Evolutionary conservation across 2,113 vertebrate genomes (phyloP).

Genomic region (Lipophrys pholis): DNA sequence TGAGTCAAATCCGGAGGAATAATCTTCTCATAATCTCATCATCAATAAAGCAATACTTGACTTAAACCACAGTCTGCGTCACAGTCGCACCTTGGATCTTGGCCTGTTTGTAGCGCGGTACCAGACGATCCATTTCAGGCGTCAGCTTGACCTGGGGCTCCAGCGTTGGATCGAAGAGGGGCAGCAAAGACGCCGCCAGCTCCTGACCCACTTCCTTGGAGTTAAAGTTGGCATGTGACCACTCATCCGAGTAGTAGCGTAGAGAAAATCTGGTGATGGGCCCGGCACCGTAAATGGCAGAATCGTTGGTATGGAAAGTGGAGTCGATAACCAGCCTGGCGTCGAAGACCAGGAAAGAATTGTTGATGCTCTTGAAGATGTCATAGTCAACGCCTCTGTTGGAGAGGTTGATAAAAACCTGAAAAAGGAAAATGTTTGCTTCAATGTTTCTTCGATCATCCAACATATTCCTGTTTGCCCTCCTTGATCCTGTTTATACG

Average conservation of each 20-base stretch:
- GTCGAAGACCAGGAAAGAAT: constrained; percentile 90
- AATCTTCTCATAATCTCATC: too few relatives aligned
- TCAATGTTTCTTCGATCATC: neutral
- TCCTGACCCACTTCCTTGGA: constrained; percentile 91
- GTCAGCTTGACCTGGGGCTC: constrained; percentile 57
- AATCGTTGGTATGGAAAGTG: constrained; percentile 87
- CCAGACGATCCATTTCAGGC: constrained; percentile 75
- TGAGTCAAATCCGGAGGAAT: too few relatives aligned
- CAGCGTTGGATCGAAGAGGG: constrained; percentile 85
- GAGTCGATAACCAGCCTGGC: constrained; percentile 88
- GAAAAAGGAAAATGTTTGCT: neutral
- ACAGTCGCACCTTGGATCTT: constrained; percentile 93
- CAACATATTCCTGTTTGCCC: neutral
- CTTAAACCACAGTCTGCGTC: too few relatives aligned
- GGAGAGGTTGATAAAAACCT: constrained; percentile 92
- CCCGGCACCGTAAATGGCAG: constrained; percentile 87
- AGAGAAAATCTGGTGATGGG: constrained; percentile 92
- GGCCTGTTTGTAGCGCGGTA: constrained; percentile 86
- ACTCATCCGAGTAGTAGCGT: constrained; percentile 83
- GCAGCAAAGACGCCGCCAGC: constrained; percentile 86
- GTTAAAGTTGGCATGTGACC: constrained; percentile 87
- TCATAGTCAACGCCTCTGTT: constrained; percentile 86
- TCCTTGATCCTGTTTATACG: neutral
- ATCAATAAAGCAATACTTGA: too few relatives aligned
- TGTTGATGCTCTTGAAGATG: constrained; percentile 86